phyloP scores from a whole-genome alignment of 2,797 vertebrate genomes.

The Paguma larvata region DNA sequence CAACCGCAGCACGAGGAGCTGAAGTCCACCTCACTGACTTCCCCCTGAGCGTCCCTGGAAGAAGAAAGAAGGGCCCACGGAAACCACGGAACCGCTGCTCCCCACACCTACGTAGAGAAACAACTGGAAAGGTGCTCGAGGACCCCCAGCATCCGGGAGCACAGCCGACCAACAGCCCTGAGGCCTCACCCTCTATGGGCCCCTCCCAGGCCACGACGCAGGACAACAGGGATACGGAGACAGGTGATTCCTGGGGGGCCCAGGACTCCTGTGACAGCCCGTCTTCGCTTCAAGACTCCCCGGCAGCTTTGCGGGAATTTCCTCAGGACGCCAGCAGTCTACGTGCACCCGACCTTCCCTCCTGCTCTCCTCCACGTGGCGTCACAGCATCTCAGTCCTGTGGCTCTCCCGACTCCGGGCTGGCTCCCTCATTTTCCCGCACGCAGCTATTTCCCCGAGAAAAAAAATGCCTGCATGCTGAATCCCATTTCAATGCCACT shows the following conservation, averaged over 20 bases:
- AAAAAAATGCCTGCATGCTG: background rate
- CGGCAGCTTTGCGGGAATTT: background rate
- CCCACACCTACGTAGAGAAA: background rate
- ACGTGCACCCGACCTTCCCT: background rate
- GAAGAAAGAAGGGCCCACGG: background rate
- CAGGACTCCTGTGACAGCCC: background rate
- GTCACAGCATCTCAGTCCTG: too few relatives aligned
- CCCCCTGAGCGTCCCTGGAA: background rate
- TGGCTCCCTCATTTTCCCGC: background rate
- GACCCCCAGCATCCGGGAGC: background rate
- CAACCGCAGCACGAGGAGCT: fast-evolving
- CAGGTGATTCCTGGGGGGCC: background rate
- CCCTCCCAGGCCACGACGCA: background rate
- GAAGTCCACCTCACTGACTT: background rate
- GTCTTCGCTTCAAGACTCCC: background rate
- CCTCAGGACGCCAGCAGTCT: background rate
- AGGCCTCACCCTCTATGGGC: background rate
- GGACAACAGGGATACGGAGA: background rate
- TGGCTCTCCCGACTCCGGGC: background rate
- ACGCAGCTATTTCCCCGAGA: background rate
- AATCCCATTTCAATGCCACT: background rate
- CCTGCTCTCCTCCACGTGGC: background rate
- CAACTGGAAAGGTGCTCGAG: fast-evolving
- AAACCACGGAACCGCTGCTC: background rate
- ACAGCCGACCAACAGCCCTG: fast-evolving